A percentile compares a stretch with the other conserved stretches of the same genome.
These are phyloP conservation scores for Zosterops lateralis DNA, from an alignment of 2,113 vertebrate species.

Conservation along the genomic window DNA sequence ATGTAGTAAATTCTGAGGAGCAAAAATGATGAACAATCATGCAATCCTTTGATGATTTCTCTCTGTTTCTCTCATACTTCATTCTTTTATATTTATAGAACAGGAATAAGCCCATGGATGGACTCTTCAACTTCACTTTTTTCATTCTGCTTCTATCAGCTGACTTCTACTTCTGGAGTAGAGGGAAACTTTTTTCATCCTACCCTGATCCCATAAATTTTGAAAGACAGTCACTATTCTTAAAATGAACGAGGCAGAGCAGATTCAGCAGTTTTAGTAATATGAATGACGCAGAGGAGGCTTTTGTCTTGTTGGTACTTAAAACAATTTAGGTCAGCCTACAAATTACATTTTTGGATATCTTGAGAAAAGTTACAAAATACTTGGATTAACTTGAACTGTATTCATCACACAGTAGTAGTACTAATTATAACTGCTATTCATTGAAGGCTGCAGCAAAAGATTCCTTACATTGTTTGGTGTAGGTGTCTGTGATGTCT, in stretches of 20 bases:
- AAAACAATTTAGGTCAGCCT: not conserved
- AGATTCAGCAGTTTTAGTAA: not conserved
- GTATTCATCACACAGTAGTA: not conserved
- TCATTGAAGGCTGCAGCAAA: not conserved
- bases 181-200: not conserved
- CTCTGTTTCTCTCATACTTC: not conserved
- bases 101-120: not conserved
- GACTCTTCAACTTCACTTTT: not conserved
- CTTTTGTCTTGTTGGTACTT: not conserved
- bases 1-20: not conserved
- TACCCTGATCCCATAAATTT: not conserved
- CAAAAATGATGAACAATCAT: not conserved
- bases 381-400: not conserved
- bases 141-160: not conserved
- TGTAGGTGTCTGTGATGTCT: not conserved
- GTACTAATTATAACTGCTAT: not conserved
- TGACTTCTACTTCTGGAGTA: not conserved
- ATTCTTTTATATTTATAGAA: not conserved
- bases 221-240: not conserved
- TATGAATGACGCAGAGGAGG: not conserved
- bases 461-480: not conserved
- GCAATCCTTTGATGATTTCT: not conserved
- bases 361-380: not conserved
- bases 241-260: not conserved
- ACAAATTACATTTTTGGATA: not conserved